Evolutionary conservation across 1,140 invertebrate genomes (phyloP), one percentile per base, ranked within the genome.

Genomic region (Drosophila carrolli): DNA sequence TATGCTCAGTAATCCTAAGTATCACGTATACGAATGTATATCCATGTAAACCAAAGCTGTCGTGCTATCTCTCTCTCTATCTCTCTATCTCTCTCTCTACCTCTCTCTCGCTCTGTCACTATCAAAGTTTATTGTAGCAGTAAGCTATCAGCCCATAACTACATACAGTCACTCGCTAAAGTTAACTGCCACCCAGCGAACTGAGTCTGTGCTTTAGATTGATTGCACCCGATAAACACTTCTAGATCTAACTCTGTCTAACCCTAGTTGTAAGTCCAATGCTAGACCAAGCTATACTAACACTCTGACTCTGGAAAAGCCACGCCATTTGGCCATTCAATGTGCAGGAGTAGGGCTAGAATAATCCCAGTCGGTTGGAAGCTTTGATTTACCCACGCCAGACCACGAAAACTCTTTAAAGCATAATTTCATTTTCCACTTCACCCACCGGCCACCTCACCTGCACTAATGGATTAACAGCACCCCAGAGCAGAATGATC

Each of bases 1-100:
- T 72, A 89, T 88, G 84, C 76, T 78, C 75, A 88, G 79, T 89
- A 83, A 62, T 55, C 80, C 79, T 89, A 89, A 84, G 65, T 75
- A 89, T 89, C 84, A 89, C 77, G 65, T 81, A 89, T 78, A 80
- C 80, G 76, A 89, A 81, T 51, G 62, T 75, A 71, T 70, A 79
- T 88, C 61, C 60, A 77, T 88, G 84, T 83, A 89, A 89, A 60
- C 57, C 75, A 70, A 86, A 89, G 70, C 84, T 84, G 77, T 70
- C 77, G 84, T 88, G 80, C 71, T 74, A 71, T 78, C 80, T 78
- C 75, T 78, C 51, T 78, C 27, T 70, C 40, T 65, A 65, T 81
- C 50, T 74, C 72, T 81, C 43, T 74, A 41, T 60, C 32, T 48
- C 23, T 59, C 19, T 46, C 44, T 74, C 44, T 71, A 16, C 16